These are phyloP conservation scores for Dolomedes plantarius DNA, from an alignment of 2,888 invertebrate species.

Conservation along the genomic window DNA sequence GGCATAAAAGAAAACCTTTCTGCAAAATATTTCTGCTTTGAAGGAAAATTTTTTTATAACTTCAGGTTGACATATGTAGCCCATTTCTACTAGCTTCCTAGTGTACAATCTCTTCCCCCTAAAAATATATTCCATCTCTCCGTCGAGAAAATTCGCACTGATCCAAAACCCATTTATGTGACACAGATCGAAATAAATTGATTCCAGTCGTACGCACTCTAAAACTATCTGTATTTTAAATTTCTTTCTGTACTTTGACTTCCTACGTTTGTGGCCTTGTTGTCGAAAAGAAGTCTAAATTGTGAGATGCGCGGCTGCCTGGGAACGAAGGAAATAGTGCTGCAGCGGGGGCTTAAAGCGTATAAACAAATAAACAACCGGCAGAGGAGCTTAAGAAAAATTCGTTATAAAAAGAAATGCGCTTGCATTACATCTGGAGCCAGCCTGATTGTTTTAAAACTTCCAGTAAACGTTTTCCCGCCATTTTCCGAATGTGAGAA, in stretches of 20 bases:
- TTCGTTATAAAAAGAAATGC: constrained; percentile 46
- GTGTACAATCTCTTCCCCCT: too few species aligned
- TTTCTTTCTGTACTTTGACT: neutral
- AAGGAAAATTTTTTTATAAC: too few species aligned
- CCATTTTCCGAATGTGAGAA: constrained; percentile 57
- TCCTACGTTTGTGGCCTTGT: neutral
- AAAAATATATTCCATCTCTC: too few species aligned
- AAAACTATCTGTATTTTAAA: too few species aligned
- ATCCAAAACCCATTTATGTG: too few species aligned
- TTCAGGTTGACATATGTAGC: too few species aligned
- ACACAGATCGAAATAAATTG: too few species aligned
- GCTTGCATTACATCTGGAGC: constrained; percentile 22
- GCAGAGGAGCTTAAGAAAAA: neutral
- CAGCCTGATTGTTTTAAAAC: constrained; percentile 65
- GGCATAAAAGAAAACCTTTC: too few species aligned
- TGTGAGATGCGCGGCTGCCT: neutral
- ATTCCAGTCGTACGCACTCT: too few species aligned
- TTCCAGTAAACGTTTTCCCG: constrained; percentile 44
- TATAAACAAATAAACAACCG: neutral
- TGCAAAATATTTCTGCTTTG: too few species aligned
- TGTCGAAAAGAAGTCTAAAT: neutral
- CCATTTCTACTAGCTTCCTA: too few species aligned
- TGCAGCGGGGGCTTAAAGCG: neutral
- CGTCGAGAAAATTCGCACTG: too few species aligned
- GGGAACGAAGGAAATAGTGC: neutral